Base-by-base conservation (phyloP, 2,113 vertebrate species). In the Coryphaenoides rupestris region DNA sequence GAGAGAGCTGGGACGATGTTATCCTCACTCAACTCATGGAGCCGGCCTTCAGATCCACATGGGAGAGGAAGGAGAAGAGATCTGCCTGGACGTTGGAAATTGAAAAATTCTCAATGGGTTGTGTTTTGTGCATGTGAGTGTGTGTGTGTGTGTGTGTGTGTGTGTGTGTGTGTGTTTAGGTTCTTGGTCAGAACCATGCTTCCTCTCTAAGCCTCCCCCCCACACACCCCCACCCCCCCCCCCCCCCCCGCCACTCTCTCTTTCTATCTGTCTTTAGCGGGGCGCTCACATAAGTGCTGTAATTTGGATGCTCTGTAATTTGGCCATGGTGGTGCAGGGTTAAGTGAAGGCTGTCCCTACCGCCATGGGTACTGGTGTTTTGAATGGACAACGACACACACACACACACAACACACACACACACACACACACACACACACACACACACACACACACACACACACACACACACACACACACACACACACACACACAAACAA, bases 231-330 rank as follows among this genome's bases (percentile, higher is more conserved):
- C 21, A 16, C 19, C 23, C 53, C 50, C 23, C 61, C 26, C 63
- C 33, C 40, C 60, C 63, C 19, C 26, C 9, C 17, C 21, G 10
- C 17, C 33, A 21, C 58, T 72, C 24, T 65, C 62, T 70, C 67
- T 63, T 56, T 68, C 69, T 78, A 73, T 69, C 63, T 70, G n/a
- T 75, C 66, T 72, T 46, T 72, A 33, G 16, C 53, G 67, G 53
- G 57, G 14, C 15, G 46, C 73, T 75, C 62, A 71, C 77, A 77
- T 81, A 83, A 81, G 77, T 83, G 84, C 80, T 84, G 79, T 86
- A 82, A 86, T 86, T 85, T 86, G 67, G 86, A 82, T 71, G 77
- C 77, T 84, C 82, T 88, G 84, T 86, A 86, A 88, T 88, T 88
- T 88, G 65, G 70, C 73, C 62, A 66, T 79, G 77, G 79, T 40